These are phyloP conservation scores for Margarornis squamiger DNA, from an alignment of 2,797 vertebrate species.

Conservation along the genomic window DNA sequence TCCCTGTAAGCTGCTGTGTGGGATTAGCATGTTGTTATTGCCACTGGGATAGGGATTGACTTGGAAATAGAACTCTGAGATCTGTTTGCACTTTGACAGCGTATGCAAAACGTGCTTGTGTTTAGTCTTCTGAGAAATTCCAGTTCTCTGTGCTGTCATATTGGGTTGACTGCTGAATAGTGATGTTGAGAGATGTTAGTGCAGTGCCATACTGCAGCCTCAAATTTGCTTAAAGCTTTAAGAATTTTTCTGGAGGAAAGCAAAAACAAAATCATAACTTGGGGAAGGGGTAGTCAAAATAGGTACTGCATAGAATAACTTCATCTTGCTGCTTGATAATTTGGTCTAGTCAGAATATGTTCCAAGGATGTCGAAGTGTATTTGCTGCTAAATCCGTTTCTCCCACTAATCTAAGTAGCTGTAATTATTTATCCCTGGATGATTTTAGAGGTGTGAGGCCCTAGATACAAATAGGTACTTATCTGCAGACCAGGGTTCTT, in stretches of 20 bases:
- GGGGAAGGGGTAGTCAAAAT: not conserved
- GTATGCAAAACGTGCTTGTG: not conserved
- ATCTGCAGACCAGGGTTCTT: not conserved
- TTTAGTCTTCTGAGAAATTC: not conserved
- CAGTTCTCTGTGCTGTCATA: not conserved
- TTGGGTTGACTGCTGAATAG: not conserved
- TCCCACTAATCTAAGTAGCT: not conserved
- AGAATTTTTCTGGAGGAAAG: not conserved
- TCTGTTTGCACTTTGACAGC: not conserved
- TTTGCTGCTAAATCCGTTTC: not conserved
- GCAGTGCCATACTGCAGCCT: not conserved
- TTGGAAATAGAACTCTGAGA: not conserved
- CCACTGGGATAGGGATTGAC: not conserved
- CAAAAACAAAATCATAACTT: not conserved
- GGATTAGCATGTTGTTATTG: not conserved
- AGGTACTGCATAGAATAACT: not conserved
- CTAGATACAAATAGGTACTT: not conserved
- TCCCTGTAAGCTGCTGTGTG: not conserved
- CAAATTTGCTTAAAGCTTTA: not conserved
- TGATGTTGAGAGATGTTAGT: not conserved
- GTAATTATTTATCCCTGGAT: not conserved
- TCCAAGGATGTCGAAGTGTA: not conserved
- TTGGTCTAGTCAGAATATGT: not conserved
- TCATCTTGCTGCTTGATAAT: not conserved
- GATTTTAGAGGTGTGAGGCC: not conserved